Evolutionary conservation across 2,888 invertebrate genomes (phyloP).

Genomic region (Nasonovia ribisnigri): DNA sequence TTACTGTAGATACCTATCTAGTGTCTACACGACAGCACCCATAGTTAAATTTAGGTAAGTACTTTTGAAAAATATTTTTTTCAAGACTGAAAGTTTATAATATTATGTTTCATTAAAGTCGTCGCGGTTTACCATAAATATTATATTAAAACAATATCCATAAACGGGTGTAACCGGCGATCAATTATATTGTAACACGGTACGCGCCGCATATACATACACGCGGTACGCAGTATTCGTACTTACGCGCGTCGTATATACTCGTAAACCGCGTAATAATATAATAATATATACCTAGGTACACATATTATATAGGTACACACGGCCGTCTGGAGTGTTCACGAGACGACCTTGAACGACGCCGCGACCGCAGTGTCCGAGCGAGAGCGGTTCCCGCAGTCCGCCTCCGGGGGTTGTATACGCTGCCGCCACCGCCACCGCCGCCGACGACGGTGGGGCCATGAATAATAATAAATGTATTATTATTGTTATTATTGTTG

Average conservation of each 20-base stretch:
- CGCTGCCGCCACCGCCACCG: neutral
- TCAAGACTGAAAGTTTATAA: neutral
- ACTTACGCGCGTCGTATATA: neutral
- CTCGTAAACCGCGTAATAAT: neutral
- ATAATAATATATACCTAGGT: neutral
- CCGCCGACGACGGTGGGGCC: neutral
- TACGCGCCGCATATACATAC: neutral
- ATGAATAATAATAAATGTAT: neutral
- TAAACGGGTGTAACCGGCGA: neutral
- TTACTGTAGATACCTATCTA: too few species aligned
- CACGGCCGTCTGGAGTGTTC: neutral
- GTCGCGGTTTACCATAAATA: neutral
- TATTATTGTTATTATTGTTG: neutral
- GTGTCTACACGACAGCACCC: too few species aligned
- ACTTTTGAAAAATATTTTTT: too few species aligned
- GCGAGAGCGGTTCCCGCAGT: neutral
- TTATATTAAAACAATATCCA: neutral
- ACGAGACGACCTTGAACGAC: constrained; percentile 26
- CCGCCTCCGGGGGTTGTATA: constrained; percentile 25
- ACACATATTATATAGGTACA: too few species aligned
- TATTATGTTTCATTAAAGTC: neutral
- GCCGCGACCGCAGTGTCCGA: constrained; percentile 24
- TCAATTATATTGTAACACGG: neutral
- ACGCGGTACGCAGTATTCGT: neutral
- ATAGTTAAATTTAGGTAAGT: too few species aligned